Conservation (phyloP, 2,888 invertebrate species). For the Drosophila engyochracea region DNA sequence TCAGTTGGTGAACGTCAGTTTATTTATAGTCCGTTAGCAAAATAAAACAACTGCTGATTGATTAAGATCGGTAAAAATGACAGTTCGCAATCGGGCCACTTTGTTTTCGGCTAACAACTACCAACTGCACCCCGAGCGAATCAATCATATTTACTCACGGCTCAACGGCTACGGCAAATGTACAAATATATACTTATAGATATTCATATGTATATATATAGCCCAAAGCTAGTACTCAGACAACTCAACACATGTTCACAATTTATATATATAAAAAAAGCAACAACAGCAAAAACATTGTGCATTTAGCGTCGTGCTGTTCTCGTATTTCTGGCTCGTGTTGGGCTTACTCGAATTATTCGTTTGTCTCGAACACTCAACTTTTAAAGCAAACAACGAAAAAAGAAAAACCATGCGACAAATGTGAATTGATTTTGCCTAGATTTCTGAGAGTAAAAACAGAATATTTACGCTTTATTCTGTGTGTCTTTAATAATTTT, state of each 20-base stretch:
- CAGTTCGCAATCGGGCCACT: slow-evolving; percentile 31
- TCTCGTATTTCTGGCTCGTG: slow-evolving; percentile 17
- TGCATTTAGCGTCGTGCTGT: slow-evolving; percentile 26
- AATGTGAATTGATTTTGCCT: slow-evolving; percentile 5
- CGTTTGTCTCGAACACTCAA: slow-evolving; percentile 47
- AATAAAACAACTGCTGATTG: slow-evolving; percentile 55
- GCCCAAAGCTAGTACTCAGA: slow-evolving; percentile 47
- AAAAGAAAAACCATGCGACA: slow-evolving; percentile 27
- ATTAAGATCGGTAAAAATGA: slow-evolving; percentile 60
- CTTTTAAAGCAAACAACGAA: slow-evolving; percentile 24
- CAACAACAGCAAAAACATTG: slow-evolving; percentile 4
- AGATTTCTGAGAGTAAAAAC: neutral
- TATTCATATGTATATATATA: neutral
- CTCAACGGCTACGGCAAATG: slow-evolving; percentile 12
- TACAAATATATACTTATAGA: slow-evolving; percentile 5
- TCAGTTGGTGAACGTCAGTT: slow-evolving; percentile 53
- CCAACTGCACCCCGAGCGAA: slow-evolving; percentile 43
- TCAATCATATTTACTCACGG: slow-evolving; percentile 66
- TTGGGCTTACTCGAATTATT: slow-evolving; percentile 21
- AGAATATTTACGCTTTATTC: neutral
- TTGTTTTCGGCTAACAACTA: slow-evolving; percentile 21
- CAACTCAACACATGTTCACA: slow-evolving; percentile 51
- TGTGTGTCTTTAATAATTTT: neutral
- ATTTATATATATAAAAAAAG: slow-evolving; percentile 7
- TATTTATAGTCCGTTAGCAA: slow-evolving; percentile 63